These are phyloP conservation scores for Meloidogyne chitwoodi DNA, from an alignment of 1,140 invertebrate species.

Conservation along the genomic window DNA sequence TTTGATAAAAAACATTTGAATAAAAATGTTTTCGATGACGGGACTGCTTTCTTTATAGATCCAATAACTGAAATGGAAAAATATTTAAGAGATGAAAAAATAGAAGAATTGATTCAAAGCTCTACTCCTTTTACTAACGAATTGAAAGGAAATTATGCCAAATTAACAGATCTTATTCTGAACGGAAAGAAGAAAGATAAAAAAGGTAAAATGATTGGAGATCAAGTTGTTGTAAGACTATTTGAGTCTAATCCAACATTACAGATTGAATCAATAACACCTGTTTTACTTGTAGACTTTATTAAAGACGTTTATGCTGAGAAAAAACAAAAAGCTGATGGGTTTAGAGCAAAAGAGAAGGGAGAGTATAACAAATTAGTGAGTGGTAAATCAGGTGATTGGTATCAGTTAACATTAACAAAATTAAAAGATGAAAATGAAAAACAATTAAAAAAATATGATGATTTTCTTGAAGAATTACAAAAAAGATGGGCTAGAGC, in stretches of 20 bases:
- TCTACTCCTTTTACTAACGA: not conserved
- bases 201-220: no score
- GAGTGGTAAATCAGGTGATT: no score
- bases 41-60: not conserved
- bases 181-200: no score
- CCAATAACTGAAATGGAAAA: not conserved
- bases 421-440: not conserved
- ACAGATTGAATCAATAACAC: no score
- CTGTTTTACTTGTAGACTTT: no score
- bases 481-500: not conserved
- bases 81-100: not conserved
- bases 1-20: slow-evolving; percentile 4
- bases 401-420: not conserved
- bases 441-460: not conserved
- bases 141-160: not conserved
- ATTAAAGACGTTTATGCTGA: no score
- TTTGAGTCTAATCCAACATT: no score
- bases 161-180: slow-evolving; percentile 2
- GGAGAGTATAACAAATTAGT: no score
- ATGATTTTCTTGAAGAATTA: not conserved
- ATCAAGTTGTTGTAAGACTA: no score
- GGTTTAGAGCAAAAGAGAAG: no score
- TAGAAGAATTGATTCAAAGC: not conserved
- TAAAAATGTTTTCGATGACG: not conserved
- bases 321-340: no score